Conservation (phyloP, 2,113 vertebrate species). For the Thymallus thymallus region DNA sequence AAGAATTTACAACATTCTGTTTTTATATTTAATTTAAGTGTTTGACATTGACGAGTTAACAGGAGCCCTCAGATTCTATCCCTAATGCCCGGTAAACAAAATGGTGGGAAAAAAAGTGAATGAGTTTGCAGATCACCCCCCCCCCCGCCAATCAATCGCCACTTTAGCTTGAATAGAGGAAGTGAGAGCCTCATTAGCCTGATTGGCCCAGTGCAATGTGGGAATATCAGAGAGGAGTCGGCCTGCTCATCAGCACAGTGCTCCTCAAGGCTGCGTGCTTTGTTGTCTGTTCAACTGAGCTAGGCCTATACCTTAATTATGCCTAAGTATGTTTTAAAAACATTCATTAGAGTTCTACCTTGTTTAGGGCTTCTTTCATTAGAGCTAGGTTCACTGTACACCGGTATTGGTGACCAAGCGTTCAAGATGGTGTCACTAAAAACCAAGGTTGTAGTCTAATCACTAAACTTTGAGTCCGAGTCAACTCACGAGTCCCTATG, state of each 20-base stretch:
- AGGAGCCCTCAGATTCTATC: conserved; percentile 63
- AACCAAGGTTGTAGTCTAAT: no score
- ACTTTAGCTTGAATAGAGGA: conserved; percentile 62
- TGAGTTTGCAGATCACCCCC: conserved; percentile 72
- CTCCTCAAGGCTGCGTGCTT: conserved; percentile 49
- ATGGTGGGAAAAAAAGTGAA: conserved; percentile 47
- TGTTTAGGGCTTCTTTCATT: background rate
- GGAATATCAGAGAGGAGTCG: conserved; percentile 63
- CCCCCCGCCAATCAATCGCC: conserved; percentile 67
- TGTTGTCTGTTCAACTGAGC: background rate
- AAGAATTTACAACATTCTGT: conserved; percentile 50
- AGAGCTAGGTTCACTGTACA: background rate
- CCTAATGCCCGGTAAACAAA: conserved; percentile 72
- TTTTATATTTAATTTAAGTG: conserved; percentile 48
- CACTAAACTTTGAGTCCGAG: no score
- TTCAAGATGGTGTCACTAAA: background rate
- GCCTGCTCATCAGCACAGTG: conserved; percentile 65
- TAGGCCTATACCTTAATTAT: background rate
- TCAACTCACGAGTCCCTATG: no score
- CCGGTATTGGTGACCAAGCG: background rate
- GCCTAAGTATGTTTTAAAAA: background rate
- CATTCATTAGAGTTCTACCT: background rate
- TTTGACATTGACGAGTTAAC: conserved; percentile 69
- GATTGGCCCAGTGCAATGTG: conserved; percentile 63
- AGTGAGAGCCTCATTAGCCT: conserved; percentile 72